A percentile compares a stretch with the other conserved stretches of the same genome.
phyloP scores from a whole-genome alignment of 2,113 vertebrate genomes.

The Indri indri region DNA sequence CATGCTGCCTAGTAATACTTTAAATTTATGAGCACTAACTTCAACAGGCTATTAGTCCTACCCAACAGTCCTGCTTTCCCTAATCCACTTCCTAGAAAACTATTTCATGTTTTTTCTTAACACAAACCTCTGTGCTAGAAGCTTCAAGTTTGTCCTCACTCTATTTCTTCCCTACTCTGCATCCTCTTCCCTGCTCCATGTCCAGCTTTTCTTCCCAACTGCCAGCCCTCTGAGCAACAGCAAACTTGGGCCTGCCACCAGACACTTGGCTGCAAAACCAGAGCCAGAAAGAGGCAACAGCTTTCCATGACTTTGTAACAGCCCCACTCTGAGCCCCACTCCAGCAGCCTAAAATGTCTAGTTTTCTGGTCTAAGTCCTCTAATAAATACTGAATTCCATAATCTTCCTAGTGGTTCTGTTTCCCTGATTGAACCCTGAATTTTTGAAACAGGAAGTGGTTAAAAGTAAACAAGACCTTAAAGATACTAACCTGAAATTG shows the following conservation, averaged over 20 bases:
- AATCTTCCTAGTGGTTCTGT: neutral
- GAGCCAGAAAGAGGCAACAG: neutral
- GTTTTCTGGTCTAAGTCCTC: constrained; percentile 3
- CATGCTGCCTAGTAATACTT: neutral
- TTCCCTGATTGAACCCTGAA: constrained; percentile 13
- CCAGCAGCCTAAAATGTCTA: neutral
- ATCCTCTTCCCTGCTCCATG: neutral
- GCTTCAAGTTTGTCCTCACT: neutral
- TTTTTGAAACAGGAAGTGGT: neutral
- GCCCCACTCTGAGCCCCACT: neutral
- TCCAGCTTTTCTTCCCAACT: neutral
- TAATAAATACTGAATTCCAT: neutral
- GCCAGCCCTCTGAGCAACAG: neutral
- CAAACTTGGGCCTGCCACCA: neutral
- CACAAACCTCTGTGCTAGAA: neutral
- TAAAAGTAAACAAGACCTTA: neutral
- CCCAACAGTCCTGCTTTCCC: neutral
- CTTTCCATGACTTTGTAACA: neutral
- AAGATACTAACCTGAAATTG: constrained; percentile 15
- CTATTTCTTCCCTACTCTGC: neutral
- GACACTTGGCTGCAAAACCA: neutral
- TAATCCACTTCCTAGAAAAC: neutral
- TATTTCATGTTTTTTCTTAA: neutral
- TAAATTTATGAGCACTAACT: neutral
- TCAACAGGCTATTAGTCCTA: neutral